Evolutionary conservation across 1,140 invertebrate species (phyloP).

Genomic region (Caerostris darwini): DNA sequence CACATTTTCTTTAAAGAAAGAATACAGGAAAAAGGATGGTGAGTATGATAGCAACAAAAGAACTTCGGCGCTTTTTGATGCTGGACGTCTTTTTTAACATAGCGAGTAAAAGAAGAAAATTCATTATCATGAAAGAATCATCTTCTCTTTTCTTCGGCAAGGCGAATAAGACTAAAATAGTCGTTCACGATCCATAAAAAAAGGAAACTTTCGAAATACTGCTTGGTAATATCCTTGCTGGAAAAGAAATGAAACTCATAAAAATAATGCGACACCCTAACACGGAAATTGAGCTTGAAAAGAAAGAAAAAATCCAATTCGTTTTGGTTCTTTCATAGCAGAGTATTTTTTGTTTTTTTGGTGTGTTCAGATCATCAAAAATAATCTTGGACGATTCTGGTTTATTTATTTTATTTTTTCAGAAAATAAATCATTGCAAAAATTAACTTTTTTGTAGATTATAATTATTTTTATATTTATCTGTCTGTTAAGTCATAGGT

Average conservation of each 20-base stretch:
- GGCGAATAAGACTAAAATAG: slow-evolving; percentile 26
- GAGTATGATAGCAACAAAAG: not conserved
- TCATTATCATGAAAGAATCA: slow-evolving; percentile 55
- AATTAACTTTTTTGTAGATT: not conserved
- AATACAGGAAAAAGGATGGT: not conserved
- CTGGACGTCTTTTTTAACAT: slow-evolving; percentile 2
- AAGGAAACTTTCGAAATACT: slow-evolving; percentile 41
- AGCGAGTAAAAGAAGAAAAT: not conserved
- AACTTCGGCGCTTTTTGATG: not conserved
- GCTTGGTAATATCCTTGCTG: not conserved
- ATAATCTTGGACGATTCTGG: not conserved
- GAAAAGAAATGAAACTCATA: not conserved
- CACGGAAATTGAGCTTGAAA: slow-evolving; percentile 24
- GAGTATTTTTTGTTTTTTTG: not conserved
- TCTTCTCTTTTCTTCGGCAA: slow-evolving; percentile 7
- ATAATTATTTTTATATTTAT: too few relatives aligned
- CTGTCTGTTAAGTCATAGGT: too few relatives aligned
- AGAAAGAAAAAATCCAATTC: slow-evolving; percentile 9
- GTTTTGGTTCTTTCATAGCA: not conserved
- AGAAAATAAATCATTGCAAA: not conserved
- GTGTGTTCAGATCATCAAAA: not conserved
- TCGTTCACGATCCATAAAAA: slow-evolving; percentile 45
- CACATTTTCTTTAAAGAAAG: slow-evolving; percentile 31
- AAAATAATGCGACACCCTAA: slow-evolving; percentile 55
- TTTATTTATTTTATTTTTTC: not conserved